A percentile compares a stretch with the other conserved stretches of the same genome.
Evolutionary conservation across 2,888 invertebrate species (phyloP).

Genomic region (Mimachlamys varia): DNA sequence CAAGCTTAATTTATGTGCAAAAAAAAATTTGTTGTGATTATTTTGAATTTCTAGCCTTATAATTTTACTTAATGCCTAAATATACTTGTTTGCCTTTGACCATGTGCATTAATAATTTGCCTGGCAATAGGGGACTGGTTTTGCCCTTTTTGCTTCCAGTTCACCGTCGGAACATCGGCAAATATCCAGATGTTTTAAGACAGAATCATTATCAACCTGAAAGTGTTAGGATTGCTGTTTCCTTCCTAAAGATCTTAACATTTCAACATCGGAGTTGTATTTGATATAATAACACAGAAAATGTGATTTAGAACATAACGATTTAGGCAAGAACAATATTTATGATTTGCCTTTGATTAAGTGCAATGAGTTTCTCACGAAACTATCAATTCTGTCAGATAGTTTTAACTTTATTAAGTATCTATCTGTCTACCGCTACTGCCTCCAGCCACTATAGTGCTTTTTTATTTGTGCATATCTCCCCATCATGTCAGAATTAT

Average conservation of each 20-base stretch:
- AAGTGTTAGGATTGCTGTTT: background rate
- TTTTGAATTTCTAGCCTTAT: background rate
- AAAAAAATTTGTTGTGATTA: background rate
- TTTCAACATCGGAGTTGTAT: too few species aligned
- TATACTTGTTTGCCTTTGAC: background rate
- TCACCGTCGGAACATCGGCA: background rate
- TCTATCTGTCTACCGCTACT: background rate
- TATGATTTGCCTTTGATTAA: background rate
- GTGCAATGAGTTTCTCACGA: background rate
- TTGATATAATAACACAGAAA: background rate
- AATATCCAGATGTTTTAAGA: background rate
- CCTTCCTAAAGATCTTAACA: background rate
- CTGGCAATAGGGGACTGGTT: background rate
- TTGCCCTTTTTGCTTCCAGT: background rate
- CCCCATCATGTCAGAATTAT: background rate
- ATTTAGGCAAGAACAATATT: background rate
- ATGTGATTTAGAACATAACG: background rate
- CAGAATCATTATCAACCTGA: background rate
- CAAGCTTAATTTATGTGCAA: background rate
- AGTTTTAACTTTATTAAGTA: too few species aligned
- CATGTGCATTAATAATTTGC: background rate
- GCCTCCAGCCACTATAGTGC: background rate
- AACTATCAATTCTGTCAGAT: background rate
- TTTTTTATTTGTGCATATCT: background rate
- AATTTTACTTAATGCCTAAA: background rate